Conservation (phyloP, 1,140 invertebrate species). For the Brachionus sp. region DNA sequence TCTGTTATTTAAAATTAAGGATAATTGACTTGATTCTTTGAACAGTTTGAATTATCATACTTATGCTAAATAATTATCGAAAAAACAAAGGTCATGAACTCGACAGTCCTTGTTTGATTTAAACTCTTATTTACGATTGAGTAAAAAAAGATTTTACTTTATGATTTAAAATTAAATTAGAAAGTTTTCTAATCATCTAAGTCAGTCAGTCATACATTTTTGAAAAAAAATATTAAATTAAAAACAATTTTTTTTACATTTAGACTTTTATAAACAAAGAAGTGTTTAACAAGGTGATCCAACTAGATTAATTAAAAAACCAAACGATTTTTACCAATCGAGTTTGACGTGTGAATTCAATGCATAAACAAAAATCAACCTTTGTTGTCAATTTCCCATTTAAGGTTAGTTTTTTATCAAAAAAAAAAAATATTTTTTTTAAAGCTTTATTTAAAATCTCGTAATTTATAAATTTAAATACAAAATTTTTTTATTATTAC, state of each 20-base stretch:
- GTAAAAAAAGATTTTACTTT: background rate
- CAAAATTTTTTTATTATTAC: background rate
- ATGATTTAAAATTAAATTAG: background rate
- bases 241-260: too few relatives aligned
- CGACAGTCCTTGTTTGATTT: background rate
- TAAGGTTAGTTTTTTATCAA: background rate
- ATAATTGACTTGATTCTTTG: background rate
- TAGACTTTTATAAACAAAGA: too few relatives aligned
- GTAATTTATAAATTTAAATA: background rate
- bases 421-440: background rate
- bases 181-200: background rate
- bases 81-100: background rate
- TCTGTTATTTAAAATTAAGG: background rate
- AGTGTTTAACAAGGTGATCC: too few relatives aligned
- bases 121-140: background rate
- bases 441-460: background rate
- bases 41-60: background rate
- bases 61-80: background rate
- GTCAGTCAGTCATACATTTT: too few relatives aligned
- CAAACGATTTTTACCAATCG: too few relatives aligned
- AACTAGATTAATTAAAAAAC: too few relatives aligned
- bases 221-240: too few relatives aligned
- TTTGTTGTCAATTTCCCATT: background rate
- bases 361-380: background rate
- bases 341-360: background rate